Evolutionary conservation across 2,113 vertebrate genomes (phyloP).

Genomic region (Megalops atlanticus): DNA sequence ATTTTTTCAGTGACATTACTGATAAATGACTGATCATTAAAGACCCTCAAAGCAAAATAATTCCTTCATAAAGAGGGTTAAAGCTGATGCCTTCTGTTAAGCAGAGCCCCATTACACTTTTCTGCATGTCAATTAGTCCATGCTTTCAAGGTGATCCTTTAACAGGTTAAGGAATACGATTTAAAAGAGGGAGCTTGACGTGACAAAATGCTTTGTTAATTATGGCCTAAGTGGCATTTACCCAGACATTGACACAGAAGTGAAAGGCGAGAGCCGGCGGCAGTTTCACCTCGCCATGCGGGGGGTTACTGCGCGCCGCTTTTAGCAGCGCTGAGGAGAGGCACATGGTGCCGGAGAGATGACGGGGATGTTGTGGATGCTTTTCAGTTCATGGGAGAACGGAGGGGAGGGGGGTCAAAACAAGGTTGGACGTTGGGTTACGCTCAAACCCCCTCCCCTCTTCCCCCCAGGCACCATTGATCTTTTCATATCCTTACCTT

Average conservation of each 20-base stretch:
- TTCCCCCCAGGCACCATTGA: neutral
- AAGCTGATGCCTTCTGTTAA: no score
- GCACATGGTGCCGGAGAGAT: conserved; percentile 26
- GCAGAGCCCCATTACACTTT: no score
- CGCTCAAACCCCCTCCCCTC: no score
- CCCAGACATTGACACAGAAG: conserved; percentile 16
- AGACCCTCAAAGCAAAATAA: no score
- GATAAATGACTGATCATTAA: no score
- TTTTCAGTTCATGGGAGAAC: neutral
- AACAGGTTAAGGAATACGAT: no score
- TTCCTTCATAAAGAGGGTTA: no score
- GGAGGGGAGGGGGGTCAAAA: conserved; percentile 16
- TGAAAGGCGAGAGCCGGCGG: conserved; percentile 36
- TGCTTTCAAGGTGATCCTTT: no score
- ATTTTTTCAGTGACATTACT: no score
- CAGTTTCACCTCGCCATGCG: conserved; percentile 30
- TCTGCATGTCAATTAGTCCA: no score
- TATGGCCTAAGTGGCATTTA: conserved; percentile 31
- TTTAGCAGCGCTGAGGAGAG: neutral
- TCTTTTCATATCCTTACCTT: conserved; percentile 1
- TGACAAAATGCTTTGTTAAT: conserved; percentile 13
- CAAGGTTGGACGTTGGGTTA: neutral
- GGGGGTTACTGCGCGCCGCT: conserved; percentile 27
- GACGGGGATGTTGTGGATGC: conserved; percentile 12
- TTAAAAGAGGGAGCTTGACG: no score